Conservation (phyloP, 2,888 invertebrate genomes). For the Trichogramma dendrolimi region DNA sequence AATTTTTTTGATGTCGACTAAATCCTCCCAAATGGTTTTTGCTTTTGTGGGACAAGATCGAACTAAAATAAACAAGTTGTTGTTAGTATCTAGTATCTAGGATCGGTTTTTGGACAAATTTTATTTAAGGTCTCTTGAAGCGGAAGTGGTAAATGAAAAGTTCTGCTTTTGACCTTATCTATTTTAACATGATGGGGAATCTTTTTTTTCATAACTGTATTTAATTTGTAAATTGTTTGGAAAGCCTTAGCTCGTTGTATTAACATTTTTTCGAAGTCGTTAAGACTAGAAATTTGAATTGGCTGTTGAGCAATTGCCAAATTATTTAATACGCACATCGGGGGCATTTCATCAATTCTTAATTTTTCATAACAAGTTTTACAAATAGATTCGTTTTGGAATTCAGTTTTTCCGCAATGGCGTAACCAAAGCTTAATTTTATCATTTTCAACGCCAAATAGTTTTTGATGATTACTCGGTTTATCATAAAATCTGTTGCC, state of each 20-base stretch:
- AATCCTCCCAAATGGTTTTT: constrained; percentile 9
- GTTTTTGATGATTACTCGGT: too few species aligned
- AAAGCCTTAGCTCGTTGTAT: constrained; percentile 23
- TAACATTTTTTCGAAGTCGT: constrained; percentile 21
- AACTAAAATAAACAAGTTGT: constrained; percentile 39
- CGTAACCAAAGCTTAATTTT: too few species aligned
- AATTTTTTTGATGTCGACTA: constrained; percentile 37
- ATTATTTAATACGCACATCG: constrained; percentile 31
- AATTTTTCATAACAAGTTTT: constrained; percentile 5
- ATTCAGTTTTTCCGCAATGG: constrained; percentile 22
- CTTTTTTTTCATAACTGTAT: constrained; percentile 8
- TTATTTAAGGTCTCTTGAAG: constrained; percentile 41
- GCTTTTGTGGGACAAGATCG: constrained; percentile 37
- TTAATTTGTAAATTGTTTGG: constrained; percentile 12
- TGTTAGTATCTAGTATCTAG: constrained; percentile 35
- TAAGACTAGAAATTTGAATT: constrained; percentile 12
- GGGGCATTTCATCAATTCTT: constrained; percentile 26
- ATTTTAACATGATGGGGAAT: constrained; percentile 9
- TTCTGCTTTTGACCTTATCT: background rate
- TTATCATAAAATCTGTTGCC: too few species aligned
- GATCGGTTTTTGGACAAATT: constrained; percentile 34
- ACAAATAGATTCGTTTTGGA: constrained; percentile 22
- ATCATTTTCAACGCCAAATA: too few species aligned
- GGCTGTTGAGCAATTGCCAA: constrained; percentile 19
- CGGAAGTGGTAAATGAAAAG: constrained; percentile 35